Base-by-base conservation (phyloP, 2,113 vertebrate genomes). In the Tupaia chinensis region DNA sequence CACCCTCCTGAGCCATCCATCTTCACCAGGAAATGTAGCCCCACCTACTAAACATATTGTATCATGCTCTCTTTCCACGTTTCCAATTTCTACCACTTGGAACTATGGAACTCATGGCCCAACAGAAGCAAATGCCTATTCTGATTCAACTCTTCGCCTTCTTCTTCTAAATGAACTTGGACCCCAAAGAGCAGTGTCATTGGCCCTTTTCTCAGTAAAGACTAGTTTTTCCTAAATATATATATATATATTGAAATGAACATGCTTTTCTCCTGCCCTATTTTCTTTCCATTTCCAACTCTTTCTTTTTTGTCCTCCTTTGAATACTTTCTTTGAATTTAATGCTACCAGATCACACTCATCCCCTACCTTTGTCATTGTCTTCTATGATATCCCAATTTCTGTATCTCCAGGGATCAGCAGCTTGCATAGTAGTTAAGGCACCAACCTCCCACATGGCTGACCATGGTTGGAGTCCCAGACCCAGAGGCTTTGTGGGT, bases 191-290 rank as follows among this genome's bases (percentile, higher is more conserved):
- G 56, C 4, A 12, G 27, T 61, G 7, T 4, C 23, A 10, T 0
- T 19, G 27, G 16, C 7, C 53, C 10, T 80, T 60, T 66, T 92
- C 34, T 69, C 73, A 61, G 1, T 63, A 27, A 60, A 20, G 63
- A 5, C 32, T 34, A 25, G 53, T 19, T 68, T 89, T 70, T 94
- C 44, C 44, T 44, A 44, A 44, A 44, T 4, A 44, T 4, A 44
- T 4, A 44, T 4, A 44, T 44, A 44, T 44, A 44, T 44, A 44
- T 3, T n/a, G 27, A n/a, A 7, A 0, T 5, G 2, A 7, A 1
- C 32, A 8, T 25, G 25, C 22, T 63, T 74, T 90, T 6, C 19
- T 72, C 34, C 15, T 4, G 54, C 32, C 14, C 29, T 7, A 9
- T 15, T 23, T 7, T 74, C 44, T 76, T 20, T 76, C 66, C 15